Evolutionary conservation across 2,888 invertebrate species (phyloP).

Genomic region (Encarsia formosa): DNA sequence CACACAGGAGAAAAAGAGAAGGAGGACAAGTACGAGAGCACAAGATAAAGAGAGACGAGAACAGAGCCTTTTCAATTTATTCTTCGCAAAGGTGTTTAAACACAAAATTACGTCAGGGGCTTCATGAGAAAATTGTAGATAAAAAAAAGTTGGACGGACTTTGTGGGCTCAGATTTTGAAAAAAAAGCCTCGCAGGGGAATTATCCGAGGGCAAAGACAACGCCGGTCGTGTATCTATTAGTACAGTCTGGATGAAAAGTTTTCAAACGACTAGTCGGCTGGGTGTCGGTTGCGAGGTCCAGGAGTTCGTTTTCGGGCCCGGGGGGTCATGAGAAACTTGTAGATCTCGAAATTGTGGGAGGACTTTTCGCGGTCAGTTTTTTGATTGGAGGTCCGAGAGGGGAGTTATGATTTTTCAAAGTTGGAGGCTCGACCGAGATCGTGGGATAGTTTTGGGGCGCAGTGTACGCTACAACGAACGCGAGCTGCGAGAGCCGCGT

Average conservation of each 20-base stretch:
- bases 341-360: conserved; percentile 40
- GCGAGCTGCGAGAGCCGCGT: conserved; percentile 42
- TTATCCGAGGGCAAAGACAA: conserved; percentile 28
- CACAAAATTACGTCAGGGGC: conserved; percentile 41
- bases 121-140: conserved; percentile 40
- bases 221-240: too few relatives aligned
- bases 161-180: conserved; percentile 36
- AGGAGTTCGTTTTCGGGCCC: conserved; percentile 34
- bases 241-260: conserved; percentile 18
- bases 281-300: conserved; percentile 1
- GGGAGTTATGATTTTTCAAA: conserved; percentile 39
- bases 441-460: conserved; percentile 22
- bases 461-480: conserved; percentile 43
- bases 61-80: too few relatives aligned
- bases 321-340: conserved; percentile 38
- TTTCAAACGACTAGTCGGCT: background rate
- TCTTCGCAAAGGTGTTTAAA: too few relatives aligned
- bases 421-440: conserved; percentile 37
- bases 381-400: conserved; percentile 10
- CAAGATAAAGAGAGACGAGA: too few relatives aligned
- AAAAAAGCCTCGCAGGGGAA: conserved; percentile 10
- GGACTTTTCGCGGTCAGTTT: conserved; percentile 41
- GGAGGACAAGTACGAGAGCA: too few relatives aligned
- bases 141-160: conserved; percentile 44
- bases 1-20: too few relatives aligned